Evolutionary conservation across 2,888 invertebrate genomes (phyloP).

Genomic region (Cerceris ruficornis): DNA sequence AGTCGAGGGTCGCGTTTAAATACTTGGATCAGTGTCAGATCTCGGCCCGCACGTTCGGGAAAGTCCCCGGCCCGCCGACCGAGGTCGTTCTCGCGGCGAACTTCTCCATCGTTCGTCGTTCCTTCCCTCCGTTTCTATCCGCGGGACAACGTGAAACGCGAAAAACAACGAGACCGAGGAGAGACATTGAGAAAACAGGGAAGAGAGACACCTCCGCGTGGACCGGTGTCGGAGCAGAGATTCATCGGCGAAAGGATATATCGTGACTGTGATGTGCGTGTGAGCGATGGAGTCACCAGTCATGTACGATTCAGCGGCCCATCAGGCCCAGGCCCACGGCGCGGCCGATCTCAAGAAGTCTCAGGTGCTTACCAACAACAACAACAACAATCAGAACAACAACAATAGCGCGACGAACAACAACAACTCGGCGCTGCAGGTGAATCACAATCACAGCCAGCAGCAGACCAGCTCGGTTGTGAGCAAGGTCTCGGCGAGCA

Average conservation of each 20-base stretch:
- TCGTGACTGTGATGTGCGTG: conserved; percentile 74
- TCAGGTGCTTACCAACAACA: conserved; percentile 82
- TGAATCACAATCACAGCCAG: conserved; percentile 83
- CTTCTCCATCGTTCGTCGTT: conserved; percentile 24
- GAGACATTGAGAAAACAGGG: neutral
- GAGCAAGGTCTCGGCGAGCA: conserved; percentile 81
- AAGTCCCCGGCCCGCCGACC: conserved; percentile 35
- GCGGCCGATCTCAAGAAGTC: conserved; percentile 85
- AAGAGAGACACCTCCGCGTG: neutral
- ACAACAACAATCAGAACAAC: conserved; percentile 75
- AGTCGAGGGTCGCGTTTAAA: conserved; percentile 48
- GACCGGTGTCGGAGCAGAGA: neutral
- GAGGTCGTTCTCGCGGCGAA: conserved; percentile 55
- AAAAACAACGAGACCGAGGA: neutral
- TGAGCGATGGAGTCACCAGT: conserved; percentile 90
- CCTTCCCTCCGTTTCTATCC: conserved; percentile 1
- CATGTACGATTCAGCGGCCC: conserved; percentile 90
- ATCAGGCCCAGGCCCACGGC: conserved; percentile 80
- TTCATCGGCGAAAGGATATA: conserved; percentile 18
- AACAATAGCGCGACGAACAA: conserved; percentile 79
- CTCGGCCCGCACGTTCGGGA: conserved; percentile 42
- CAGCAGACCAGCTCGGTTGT: conserved; percentile 83
- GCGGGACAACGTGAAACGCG: neutral
- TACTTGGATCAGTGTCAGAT: conserved; percentile 66
- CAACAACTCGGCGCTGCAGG: conserved; percentile 82